Conservation (phyloP, 2,797 vertebrate species). For the Clarias platycephalus region DNA sequence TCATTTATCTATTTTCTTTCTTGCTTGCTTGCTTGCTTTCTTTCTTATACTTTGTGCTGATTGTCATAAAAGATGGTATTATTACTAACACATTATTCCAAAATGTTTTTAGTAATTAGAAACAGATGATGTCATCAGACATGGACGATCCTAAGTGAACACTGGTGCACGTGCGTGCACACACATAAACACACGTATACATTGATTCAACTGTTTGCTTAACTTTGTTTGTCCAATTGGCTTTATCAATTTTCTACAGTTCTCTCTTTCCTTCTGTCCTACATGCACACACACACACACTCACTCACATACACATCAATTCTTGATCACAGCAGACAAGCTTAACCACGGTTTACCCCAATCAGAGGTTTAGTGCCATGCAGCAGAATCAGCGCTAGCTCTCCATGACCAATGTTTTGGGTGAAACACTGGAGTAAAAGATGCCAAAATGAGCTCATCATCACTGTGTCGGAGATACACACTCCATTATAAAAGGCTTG, state of each 20-base stretch:
- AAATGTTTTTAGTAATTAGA: neutral
- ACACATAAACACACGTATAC: constrained; percentile 17
- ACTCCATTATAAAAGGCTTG: constrained; percentile 7
- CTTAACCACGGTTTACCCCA: constrained; percentile 47
- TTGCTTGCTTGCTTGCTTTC: neutral
- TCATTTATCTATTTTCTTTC: neutral
- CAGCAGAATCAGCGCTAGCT: constrained; percentile 25
- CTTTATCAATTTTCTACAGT: neutral
- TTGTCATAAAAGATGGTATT: neutral
- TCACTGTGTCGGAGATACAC: neutral
- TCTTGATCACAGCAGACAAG: constrained; percentile 47
- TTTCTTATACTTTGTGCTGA: neutral
- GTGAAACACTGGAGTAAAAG: constrained; percentile 36
- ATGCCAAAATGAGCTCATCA: constrained; percentile 45
- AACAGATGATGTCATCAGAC: constrained; percentile 37
- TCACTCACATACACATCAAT: constrained; percentile 21
- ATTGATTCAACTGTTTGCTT: constrained; percentile 21
- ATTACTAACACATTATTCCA: neutral
- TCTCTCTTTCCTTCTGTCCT: neutral
- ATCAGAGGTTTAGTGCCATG: constrained; percentile 32
- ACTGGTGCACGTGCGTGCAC: constrained; percentile 39
- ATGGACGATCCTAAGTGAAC: constrained; percentile 10
- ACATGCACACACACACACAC: neutral
- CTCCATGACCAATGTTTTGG: constrained; percentile 40
- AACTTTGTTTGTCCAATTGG: neutral